A percentile compares a stretch with the other conserved stretches of the same genome.
Conservation (phyloP, 1,140 invertebrate genomes). For the Euura saliciscinereae region DNA sequence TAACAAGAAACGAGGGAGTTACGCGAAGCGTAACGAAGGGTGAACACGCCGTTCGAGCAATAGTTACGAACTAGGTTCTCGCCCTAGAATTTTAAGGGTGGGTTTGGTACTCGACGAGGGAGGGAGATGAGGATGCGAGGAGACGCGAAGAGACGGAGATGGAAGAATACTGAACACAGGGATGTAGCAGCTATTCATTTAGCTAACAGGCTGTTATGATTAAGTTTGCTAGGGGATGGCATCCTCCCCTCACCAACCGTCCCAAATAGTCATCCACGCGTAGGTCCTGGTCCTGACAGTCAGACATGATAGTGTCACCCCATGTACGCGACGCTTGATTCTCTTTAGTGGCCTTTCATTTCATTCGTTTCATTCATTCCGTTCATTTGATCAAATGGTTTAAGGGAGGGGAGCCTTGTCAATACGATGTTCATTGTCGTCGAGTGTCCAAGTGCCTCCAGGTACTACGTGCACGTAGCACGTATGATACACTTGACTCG, state of each 20-base stretch:
- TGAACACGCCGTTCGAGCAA: conserved; percentile 36
- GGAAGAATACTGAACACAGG: not conserved
- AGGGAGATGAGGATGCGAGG: not conserved
- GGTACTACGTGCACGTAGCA: not conserved
- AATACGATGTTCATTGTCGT: conserved; percentile 5
- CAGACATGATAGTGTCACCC: too few species aligned
- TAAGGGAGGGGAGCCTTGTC: not conserved
- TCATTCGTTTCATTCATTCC: not conserved
- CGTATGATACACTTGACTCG: not conserved
- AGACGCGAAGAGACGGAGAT: not conserved
- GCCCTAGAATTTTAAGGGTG: not conserved
- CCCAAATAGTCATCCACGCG: not conserved
- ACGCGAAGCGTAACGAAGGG: conserved; percentile 43
- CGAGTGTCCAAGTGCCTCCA: not conserved
- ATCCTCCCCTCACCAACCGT: not conserved
- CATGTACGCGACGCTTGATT: not conserved
- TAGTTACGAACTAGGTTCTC: conserved; percentile 44
- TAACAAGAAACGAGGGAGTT: conserved; percentile 37
- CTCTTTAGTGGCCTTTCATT: not conserved
- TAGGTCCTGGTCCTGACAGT: not conserved
- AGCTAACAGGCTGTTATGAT: conserved; percentile 56
- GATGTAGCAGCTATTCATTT: conserved; percentile 41
- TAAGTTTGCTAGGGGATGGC: conserved; percentile 38
- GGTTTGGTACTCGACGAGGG: not conserved
- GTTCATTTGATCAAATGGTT: not conserved